Conservation (phyloP, 2,888 invertebrate species). For the Nomada fabriciana region DNA sequence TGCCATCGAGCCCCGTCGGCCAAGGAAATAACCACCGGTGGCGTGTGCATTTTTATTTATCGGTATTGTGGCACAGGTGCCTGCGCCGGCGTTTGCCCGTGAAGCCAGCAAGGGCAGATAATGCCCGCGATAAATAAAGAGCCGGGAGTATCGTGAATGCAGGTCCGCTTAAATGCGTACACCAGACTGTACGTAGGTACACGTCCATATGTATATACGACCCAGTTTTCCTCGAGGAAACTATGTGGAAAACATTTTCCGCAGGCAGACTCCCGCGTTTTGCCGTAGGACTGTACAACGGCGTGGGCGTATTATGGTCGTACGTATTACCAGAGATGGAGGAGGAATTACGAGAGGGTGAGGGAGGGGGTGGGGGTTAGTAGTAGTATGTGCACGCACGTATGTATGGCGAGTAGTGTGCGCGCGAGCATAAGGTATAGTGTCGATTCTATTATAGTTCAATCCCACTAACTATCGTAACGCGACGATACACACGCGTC, state of each 20-base stretch:
- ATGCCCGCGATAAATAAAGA: constrained; percentile 77
- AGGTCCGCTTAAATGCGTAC: constrained; percentile 34
- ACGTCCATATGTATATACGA: constrained; percentile 57
- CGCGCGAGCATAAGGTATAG: constrained; percentile 28
- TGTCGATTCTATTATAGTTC: constrained; percentile 63
- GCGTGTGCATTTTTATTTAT: constrained; percentile 49
- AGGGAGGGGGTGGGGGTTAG: too few species aligned
- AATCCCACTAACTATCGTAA: constrained; percentile 46
- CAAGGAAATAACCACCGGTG: constrained; percentile 8
- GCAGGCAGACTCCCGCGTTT: constrained; percentile 49
- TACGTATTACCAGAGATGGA: constrained; percentile 22
- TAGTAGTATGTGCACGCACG: too few species aligned
- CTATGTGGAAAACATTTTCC: constrained; percentile 73
- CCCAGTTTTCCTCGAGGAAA: constrained; percentile 63
- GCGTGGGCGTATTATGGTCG: constrained; percentile 56
- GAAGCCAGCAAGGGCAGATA: constrained; percentile 79
- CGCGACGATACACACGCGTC: constrained; percentile 2
- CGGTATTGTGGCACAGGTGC: constrained; percentile 35
- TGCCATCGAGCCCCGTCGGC: not conserved
- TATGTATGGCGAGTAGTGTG: not conserved
- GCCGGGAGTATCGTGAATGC: constrained; percentile 71
- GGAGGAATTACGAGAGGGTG: not conserved
- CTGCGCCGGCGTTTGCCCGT: constrained; percentile 68
- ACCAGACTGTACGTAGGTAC: constrained; percentile 16
- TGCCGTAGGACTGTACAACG: constrained; percentile 53